These are phyloP conservation scores for Trichoplusia ni DNA, from an alignment of 1,140 invertebrate species.

Conservation along the genomic window DNA sequence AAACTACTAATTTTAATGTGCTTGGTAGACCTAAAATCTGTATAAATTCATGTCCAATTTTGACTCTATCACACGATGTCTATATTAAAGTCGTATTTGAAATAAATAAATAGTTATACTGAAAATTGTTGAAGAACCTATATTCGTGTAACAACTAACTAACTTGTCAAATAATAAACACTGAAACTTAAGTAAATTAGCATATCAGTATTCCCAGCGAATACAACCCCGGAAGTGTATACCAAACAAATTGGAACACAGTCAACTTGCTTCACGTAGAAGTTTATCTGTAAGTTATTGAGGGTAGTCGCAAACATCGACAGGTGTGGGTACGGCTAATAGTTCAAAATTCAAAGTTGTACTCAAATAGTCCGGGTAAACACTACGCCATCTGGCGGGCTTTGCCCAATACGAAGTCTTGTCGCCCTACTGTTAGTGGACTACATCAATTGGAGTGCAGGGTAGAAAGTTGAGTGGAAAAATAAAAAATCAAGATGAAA, in stretches of 20 bases:
- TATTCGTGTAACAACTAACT: too few species aligned
- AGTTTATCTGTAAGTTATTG: slow-evolving; percentile 31
- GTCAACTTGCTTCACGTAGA: slow-evolving; percentile 11
- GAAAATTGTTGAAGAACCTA: too few species aligned
- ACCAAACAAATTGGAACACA: background rate
- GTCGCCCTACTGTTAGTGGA: slow-evolving; percentile 47
- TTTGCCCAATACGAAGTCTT: slow-evolving; percentile 55
- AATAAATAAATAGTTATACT: too few species aligned
- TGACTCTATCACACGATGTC: too few species aligned
- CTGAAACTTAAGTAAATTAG: background rate
- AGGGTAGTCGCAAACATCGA: slow-evolving; percentile 54
- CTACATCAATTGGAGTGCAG: slow-evolving; percentile 5
- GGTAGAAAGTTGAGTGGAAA: background rate
- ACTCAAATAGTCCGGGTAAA: slow-evolving; percentile 66
- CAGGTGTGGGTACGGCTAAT: slow-evolving; percentile 70
- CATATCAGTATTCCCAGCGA: background rate
- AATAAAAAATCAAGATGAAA: too few species aligned
- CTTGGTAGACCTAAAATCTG: too few species aligned
- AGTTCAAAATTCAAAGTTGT: slow-evolving; percentile 77
- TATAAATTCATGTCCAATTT: too few species aligned
- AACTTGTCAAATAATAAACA: background rate
- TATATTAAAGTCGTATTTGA: too few species aligned
- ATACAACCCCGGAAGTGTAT: background rate
- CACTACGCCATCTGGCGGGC: slow-evolving; percentile 75
- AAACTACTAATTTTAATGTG: too few species aligned